Base-by-base conservation (phyloP, 1,140 invertebrate genomes). In the Musca domestica region DNA sequence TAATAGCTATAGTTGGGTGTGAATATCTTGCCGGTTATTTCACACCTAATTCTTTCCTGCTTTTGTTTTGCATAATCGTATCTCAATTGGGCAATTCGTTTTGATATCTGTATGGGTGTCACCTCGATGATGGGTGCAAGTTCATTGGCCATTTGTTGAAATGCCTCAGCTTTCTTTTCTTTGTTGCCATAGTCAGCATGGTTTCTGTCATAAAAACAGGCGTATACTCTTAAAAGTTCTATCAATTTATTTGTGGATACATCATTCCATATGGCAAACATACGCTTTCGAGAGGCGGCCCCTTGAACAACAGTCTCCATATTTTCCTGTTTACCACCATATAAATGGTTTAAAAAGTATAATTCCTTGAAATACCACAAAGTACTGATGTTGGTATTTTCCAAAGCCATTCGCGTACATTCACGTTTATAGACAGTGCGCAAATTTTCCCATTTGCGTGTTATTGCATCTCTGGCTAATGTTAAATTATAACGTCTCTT, bases 21-120 rank as follows among this genome's bases (percentile, higher is more conserved):
- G 41, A 80, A 80, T 34, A 72, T 72, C 12, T 73, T 73, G 10
- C 74, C 74, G 20, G 69, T 69, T 0, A 74, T 74, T 12, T 80
- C 77, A 49, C 77, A 76, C 20, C 72, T 73, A 14, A 80, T 23
- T 7, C 77, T 74, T 23, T 80, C 77, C 61, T 72, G 71, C 47
- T 80, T 80, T 66, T 80, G 77, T 19, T 77, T 80, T 27, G 76
- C 76, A 64, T 80, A 80, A 41, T 80, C 77, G 23, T 80, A 80
- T 47, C 77, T 77, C 58, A 80, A 65, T 66, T 80, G 77, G 0
- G 77, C 80, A 7, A 80, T 77, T 25, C 77, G 77, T 58, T 80
- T 80, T 3, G 77, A 80, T 46, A 80, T 80, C 66, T 80, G 77
- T 41, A 80, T 80, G 54, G 77, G 77, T 47, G 71, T 72, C 22